A percentile compares a stretch with the other conserved stretches of the same genome.
These are phyloP conservation scores for Thereuonema tuberculata DNA, from an alignment of 1,140 invertebrate genomes.

Conservation along the genomic window DNA sequence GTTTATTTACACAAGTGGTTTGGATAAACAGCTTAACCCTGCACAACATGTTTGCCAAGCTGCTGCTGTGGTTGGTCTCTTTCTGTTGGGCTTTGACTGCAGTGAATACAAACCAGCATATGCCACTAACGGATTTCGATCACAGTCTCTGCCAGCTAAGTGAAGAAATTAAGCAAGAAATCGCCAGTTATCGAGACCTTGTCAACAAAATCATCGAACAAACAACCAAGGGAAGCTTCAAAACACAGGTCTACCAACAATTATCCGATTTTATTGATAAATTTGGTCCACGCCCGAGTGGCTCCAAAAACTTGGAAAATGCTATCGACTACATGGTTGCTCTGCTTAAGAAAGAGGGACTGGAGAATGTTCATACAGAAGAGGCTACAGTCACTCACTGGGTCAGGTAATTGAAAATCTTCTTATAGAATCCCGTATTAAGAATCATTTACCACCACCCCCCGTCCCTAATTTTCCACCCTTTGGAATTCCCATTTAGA, in stretches of 20 bases:
- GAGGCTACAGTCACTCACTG: constrained; percentile 37
- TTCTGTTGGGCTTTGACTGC: too few species aligned
- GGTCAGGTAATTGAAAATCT: too few species aligned
- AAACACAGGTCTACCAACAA: constrained; percentile 43
- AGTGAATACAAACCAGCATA: too few species aligned
- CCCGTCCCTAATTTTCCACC: too few species aligned
- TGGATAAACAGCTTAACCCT: too few species aligned
- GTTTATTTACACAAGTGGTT: too few species aligned
- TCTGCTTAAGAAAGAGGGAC: constrained; percentile 34
- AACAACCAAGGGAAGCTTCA: constrained; percentile 40
- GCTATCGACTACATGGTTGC: constrained; percentile 57
- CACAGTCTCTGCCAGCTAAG: not conserved
- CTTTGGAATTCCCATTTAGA: too few species aligned
- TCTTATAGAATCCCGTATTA: too few species aligned
- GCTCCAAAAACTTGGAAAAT: constrained; percentile 46
- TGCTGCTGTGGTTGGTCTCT: too few species aligned
- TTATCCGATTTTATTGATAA: constrained; percentile 52
- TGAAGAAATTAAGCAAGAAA: not conserved
- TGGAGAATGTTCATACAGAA: constrained; percentile 46
- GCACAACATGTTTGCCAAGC: too few species aligned
- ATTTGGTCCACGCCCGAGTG: constrained; percentile 52
- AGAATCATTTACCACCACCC: not conserved
- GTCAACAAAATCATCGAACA: constrained; percentile 11
- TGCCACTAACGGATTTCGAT: too few species aligned
- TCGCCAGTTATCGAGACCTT: not conserved